Percentiles rank a stretch among this genome's conserved stretches.
Evolutionary conservation across 2,888 invertebrate genomes (phyloP).

Genomic region (Erannis defoliaria): DNA sequence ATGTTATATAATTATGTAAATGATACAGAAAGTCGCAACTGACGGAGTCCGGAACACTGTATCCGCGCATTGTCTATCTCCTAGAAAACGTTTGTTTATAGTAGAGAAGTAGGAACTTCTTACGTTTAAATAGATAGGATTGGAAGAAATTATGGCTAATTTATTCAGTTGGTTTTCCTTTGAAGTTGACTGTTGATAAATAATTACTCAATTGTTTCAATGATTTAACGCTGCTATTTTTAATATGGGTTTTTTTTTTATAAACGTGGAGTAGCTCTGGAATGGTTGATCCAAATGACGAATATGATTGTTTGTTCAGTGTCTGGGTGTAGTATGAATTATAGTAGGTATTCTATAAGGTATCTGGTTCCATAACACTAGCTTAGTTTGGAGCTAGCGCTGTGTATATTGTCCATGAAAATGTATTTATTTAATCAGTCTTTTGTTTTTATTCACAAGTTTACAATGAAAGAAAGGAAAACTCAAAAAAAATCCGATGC

Average conservation of each 20-base stretch:
- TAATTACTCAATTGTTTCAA: neutral
- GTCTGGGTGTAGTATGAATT: too few relatives aligned
- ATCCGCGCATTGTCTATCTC: slow-evolving; percentile 82
- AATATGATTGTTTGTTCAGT: too few relatives aligned
- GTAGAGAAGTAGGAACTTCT: slow-evolving; percentile 15
- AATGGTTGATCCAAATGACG: too few relatives aligned
- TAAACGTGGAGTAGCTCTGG: too few relatives aligned
- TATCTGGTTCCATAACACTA: too few relatives aligned
- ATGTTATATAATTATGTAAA: slow-evolving; percentile 29
- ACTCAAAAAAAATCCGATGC: too few relatives aligned
- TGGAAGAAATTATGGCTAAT: slow-evolving; percentile 39
- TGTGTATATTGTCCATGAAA: too few relatives aligned
- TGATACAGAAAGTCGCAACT: slow-evolving; percentile 58
- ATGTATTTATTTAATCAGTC: too few relatives aligned
- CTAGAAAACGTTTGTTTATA: slow-evolving; percentile 60
- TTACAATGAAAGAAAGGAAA: too few relatives aligned
- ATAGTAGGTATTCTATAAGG: too few relatives aligned
- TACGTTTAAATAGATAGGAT: slow-evolving; percentile 22
- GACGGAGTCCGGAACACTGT: slow-evolving; percentile 71
- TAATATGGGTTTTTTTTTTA: neutral
- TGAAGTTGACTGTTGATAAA: neutral
- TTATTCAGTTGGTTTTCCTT: slow-evolving; percentile 19
- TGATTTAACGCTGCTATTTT: neutral
- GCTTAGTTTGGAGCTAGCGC: too few relatives aligned
- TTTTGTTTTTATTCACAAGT: too few relatives aligned